Conservation (phyloP, 2,797 vertebrate genomes). For the Synaphobranchus kaupii region DNA sequence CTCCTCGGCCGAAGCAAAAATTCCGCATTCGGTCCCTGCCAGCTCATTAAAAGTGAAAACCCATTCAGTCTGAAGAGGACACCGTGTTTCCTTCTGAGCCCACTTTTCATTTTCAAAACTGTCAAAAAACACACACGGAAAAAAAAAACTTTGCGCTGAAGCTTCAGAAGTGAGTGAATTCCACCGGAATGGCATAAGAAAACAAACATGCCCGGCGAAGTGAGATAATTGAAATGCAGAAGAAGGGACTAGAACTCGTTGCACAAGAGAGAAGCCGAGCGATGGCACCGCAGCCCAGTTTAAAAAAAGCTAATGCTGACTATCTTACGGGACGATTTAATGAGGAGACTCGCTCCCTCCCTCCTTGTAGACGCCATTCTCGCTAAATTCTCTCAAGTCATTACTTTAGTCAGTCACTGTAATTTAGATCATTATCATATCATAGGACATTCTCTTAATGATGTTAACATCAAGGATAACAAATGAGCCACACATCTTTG, state of each 20-base stretch:
- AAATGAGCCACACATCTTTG: constrained; percentile 6
- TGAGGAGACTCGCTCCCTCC: background rate
- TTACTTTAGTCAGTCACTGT: constrained; percentile 15
- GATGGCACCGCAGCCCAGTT: background rate
- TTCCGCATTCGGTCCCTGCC: constrained; percentile 26
- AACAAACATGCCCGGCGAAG: constrained; percentile 29
- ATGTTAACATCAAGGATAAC: constrained; percentile 20
- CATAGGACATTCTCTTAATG: constrained; percentile 25
- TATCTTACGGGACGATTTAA: constrained; percentile 7
- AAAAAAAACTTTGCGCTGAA: constrained; percentile 24
- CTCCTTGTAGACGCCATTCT: background rate
- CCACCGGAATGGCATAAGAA: background rate
- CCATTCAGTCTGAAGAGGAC: constrained; percentile 12
- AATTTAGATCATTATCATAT: constrained; percentile 23
- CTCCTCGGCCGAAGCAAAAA: constrained; percentile 22
- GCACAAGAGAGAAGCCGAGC: background rate
- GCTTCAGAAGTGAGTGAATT: background rate
- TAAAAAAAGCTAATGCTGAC: constrained; percentile 12
- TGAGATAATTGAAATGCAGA: constrained; percentile 16
- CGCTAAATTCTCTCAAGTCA: constrained; percentile 14
- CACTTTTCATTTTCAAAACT: constrained; percentile 31
- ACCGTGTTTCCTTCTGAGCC: constrained; percentile 26
- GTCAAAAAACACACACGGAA: constrained; percentile 15
- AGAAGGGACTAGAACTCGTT: constrained; percentile 7
- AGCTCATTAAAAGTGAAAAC: constrained; percentile 35